These are phyloP conservation scores for Punctoribates punctum DNA, from an alignment of 2,888 invertebrate species.

Conservation along the genomic window DNA sequence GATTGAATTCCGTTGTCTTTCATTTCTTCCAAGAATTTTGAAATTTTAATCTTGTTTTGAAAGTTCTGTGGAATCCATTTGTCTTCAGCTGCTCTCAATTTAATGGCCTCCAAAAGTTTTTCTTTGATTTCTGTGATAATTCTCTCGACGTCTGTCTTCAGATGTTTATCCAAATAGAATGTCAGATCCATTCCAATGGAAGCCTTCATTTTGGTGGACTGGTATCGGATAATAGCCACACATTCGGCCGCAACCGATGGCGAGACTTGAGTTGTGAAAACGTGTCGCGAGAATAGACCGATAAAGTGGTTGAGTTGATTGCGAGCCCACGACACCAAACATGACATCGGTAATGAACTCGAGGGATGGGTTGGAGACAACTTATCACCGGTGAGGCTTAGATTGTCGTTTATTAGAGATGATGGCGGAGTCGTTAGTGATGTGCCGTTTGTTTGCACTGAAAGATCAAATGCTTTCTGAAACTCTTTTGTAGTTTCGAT, in stretches of 20 bases:
- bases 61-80: conserved; percentile 75
- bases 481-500: conserved; percentile 72
- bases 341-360: conserved; percentile 34
- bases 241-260: conserved; percentile 65
- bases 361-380: conserved; percentile 12
- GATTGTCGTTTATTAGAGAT: not conserved
- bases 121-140: conserved; percentile 73
- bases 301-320: conserved; percentile 54
- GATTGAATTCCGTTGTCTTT: conserved; percentile 64
- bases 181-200: conserved; percentile 79
- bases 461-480: conserved; percentile 66
- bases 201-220: conserved; percentile 59
- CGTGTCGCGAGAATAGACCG: conserved; percentile 60
- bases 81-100: conserved; percentile 67
- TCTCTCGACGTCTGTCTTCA: conserved; percentile 71
- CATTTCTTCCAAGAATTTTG: conserved; percentile 68
- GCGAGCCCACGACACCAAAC: conserved; percentile 67
- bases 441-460: not conserved
- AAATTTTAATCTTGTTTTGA: conserved; percentile 66
- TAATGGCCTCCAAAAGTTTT: conserved; percentile 76
- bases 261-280: conserved; percentile 82
- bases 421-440: conserved; percentile 13
- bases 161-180: conserved; percentile 81
- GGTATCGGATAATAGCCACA: conserved; percentile 66
- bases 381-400: not conserved